Evolutionary conservation across 2,888 invertebrate species (phyloP).

Genomic region (Emmelina monodactyla): DNA sequence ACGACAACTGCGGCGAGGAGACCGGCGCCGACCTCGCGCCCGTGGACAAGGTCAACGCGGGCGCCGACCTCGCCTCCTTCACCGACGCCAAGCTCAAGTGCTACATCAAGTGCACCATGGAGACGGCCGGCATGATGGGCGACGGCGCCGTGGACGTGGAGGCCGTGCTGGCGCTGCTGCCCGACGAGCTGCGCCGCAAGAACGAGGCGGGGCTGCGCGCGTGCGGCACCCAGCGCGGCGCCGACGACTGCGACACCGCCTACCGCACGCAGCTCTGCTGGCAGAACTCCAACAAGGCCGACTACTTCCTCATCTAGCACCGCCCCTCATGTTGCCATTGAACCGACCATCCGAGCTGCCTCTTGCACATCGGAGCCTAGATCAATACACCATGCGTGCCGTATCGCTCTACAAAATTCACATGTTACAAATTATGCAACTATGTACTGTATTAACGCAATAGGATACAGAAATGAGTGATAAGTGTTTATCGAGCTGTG

Average conservation of each 20-base stretch:
- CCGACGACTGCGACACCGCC: conserved; percentile 48
- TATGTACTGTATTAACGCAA: too few relatives aligned
- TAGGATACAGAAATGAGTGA: too few relatives aligned
- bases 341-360: too few relatives aligned
- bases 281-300: conserved; percentile 37
- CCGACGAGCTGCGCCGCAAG: conserved; percentile 28
- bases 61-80: conserved; percentile 28
- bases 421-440: too few relatives aligned
- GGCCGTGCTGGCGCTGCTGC: conserved; percentile 40
- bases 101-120: conserved; percentile 54
- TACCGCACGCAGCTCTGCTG: conserved; percentile 49
- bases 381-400: too few relatives aligned
- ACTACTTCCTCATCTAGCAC: conserved; percentile 40
- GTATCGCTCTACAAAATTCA: too few relatives aligned
- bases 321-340: too few relatives aligned
- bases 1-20: conserved; percentile 41
- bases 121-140: conserved; percentile 48
- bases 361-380: too few relatives aligned
- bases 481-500: too few relatives aligned
- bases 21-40: conserved; percentile 35
- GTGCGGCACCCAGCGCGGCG: conserved; percentile 39
- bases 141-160: conserved; percentile 46
- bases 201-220: conserved; percentile 26
- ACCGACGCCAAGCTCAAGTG: conserved; percentile 41
- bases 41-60: conserved; percentile 36